These are phyloP conservation scores for Procavia capensis DNA, from an alignment of 2,113 vertebrate species.

Conservation along the genomic window DNA sequence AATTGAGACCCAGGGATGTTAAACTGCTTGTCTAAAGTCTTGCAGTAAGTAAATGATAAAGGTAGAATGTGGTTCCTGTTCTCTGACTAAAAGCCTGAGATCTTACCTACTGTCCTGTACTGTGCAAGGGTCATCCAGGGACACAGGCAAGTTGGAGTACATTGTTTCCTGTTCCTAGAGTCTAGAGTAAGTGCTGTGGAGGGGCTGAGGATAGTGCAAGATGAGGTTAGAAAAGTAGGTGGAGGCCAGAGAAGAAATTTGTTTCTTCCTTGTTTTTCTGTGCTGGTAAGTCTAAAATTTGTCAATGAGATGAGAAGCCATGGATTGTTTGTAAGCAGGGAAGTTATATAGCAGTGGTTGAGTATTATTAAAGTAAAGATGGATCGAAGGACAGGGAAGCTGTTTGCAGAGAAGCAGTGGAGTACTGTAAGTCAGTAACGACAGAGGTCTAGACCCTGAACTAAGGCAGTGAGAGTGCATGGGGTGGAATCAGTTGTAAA, in stretches of 20 bases:
- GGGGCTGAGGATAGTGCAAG: not conserved
- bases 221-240: not conserved
- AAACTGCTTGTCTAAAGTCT: slow-evolving; percentile 10
- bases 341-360: not conserved
- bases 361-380: not conserved
- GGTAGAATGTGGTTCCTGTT: slow-evolving; percentile 17
- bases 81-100: not conserved
- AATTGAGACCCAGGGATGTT: not conserved
- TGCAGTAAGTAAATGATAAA: not conserved
- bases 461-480: not conserved
- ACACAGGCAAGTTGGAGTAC: not conserved
- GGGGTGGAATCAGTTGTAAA: not conserved
- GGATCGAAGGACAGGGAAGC: not conserved
- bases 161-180: not conserved
- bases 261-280: slow-evolving; percentile 10
- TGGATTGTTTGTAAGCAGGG: slow-evolving; percentile 4
- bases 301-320: not conserved
- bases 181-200: not conserved
- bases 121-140: not conserved
- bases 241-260: not conserved
- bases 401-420: not conserved
- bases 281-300: slow-evolving; percentile 25
- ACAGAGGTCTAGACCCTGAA: not conserved
- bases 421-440: not conserved
- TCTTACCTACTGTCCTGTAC: not conserved